A percentile compares a stretch with the other conserved stretches of the same genome.
Evolutionary conservation across 2,113 vertebrate species (phyloP).

Genomic region (Rutilus rutilus): DNA sequence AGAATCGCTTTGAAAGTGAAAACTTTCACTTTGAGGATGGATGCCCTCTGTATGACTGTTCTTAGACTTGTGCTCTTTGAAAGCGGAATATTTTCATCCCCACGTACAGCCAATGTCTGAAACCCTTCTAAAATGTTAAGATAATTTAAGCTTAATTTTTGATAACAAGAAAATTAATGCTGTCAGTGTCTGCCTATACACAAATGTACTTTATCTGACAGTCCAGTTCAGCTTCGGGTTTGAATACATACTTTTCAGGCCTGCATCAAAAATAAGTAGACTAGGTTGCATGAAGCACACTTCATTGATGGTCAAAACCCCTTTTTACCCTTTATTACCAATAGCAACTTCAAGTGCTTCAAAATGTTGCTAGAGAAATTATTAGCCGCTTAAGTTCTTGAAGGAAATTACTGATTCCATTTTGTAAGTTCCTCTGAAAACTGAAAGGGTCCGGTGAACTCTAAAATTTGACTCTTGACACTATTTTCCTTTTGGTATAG

Average conservation of each 20-base stretch:
- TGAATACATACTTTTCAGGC: neutral
- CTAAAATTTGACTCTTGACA: neutral
- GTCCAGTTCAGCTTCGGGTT: neutral
- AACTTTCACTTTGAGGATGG: neutral
- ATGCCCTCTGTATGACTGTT: conserved; percentile 3
- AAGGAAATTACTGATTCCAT: neutral
- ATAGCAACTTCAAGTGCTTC: neutral
- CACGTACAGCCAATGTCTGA: neutral
- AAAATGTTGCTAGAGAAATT: neutral
- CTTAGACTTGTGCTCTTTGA: neutral
- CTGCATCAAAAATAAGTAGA: neutral
- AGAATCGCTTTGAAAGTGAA: neutral
- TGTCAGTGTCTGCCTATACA: neutral
- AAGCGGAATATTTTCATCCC: neutral
- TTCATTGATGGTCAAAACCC: neutral
- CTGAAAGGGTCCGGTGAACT: neutral
- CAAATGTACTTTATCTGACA: neutral
- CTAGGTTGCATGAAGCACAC: neutral
- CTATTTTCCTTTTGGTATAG: neutral
- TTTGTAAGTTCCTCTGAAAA: neutral
- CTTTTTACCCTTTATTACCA: neutral
- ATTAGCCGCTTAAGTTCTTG: neutral
- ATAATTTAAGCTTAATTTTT: neutral
- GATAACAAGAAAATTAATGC: neutral
- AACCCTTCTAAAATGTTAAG: neutral